These are phyloP conservation scores for Neofelis nebulosa DNA, from an alignment of 2,113 vertebrate genomes.

Conservation along the genomic window DNA sequence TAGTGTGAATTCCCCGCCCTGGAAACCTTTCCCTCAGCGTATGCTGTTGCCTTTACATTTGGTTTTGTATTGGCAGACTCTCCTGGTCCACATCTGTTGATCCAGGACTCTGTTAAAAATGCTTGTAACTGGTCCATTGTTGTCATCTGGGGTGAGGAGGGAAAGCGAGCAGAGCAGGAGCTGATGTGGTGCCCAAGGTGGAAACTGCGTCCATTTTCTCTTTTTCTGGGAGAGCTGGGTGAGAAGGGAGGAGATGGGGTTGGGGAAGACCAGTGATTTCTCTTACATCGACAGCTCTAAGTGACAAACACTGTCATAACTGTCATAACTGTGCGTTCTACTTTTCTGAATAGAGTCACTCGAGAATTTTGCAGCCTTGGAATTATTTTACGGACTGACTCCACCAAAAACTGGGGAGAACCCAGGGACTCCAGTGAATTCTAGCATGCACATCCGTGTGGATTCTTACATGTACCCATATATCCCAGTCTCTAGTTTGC, in stretches of 20 bases:
- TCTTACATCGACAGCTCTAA: not conserved
- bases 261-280: not conserved
- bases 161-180: not conserved
- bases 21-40: not conserved
- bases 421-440: not conserved
- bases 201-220: not conserved
- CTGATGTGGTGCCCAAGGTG: not conserved
- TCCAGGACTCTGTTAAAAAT: not conserved
- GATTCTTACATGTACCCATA: rapidly evolving
- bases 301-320: not conserved
- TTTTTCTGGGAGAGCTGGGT: not conserved
- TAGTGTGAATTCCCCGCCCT: not conserved
- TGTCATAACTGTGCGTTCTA: not conserved
- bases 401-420: not conserved
- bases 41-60: not conserved
- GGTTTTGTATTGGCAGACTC: not conserved
- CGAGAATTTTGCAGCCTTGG: not conserved
- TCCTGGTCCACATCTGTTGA: not conserved
- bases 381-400: not conserved
- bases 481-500: not conserved
- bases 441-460: not conserved
- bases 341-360: not conserved
- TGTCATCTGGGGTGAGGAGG: not conserved
- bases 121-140: not conserved
- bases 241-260: not conserved